Base-by-base conservation (phyloP, 2,113 vertebrate genomes). In the Leiothrix lutea region DNA sequence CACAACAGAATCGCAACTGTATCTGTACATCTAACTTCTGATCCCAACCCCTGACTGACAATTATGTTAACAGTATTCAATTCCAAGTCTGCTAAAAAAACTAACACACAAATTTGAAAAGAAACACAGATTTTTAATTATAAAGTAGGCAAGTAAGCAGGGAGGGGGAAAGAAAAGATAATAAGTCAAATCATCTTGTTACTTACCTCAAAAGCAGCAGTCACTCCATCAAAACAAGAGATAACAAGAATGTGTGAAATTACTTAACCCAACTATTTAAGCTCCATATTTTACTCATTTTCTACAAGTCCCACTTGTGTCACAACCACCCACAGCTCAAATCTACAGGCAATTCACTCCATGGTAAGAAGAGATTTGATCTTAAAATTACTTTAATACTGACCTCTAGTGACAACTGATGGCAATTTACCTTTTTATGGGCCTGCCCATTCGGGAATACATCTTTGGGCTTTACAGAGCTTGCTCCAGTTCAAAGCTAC, bases 371-470 rank as follows among this genome's bases (percentile, higher is more conserved):
- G 16, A 65, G 7, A 42, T 40, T 22, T 65, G 61, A 84, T 80
- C 42, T 62, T 82, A 87, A 82, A 94, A 75, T 86, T 62, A 87
- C 31, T 84, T 87, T 78, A 90, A 86, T 23, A 23, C 86, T 94
- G 91, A 89, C 84, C 70, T 92, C 93, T 92, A 96, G 85, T 78
- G 94, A 92, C 70, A 57, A 19, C 6, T 58, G 29, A 40, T 53
- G 54, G 25, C 47, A 92, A 88, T 83, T 51, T 87, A 80, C 29
- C 47, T 44, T 58, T 69, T 12, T 16, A 69, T 19, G 44, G 50
- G 29, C 42, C 38, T 78, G 33, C 38, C 50, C 36, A 42, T 51
- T 21, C 75, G 29, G 40, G 26, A 93, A 47, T 0, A 0, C 6
- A 36, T 38, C 45, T 75, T 79, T 3, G 2, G n/a, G 50, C 33